These are phyloP conservation scores for Steinernema hermaphroditum DNA, from an alignment of 2,888 invertebrate species.

Conservation along the genomic window DNA sequence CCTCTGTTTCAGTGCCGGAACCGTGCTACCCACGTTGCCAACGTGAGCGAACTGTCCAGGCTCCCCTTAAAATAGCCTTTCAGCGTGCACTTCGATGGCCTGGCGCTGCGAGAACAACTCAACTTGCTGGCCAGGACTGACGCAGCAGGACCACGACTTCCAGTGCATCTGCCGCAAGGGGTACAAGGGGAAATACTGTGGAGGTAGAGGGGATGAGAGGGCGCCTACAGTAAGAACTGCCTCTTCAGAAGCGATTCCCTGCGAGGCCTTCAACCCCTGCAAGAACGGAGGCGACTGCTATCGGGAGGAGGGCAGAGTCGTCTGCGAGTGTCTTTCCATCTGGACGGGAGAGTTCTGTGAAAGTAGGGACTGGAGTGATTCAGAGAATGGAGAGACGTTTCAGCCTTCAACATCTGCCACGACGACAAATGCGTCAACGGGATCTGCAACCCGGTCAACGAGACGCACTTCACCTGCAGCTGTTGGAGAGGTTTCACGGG, in stretches of 20 bases:
- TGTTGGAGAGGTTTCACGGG: background rate
- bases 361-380: background rate
- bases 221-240: no score
- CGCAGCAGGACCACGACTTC: background rate
- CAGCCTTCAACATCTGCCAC: background rate
- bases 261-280: background rate
- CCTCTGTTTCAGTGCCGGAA: background rate
- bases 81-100: background rate
- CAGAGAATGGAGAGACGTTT: background rate
- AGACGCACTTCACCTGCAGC: background rate
- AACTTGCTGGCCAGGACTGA: background rate
- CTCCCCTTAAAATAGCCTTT: background rate
- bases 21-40: background rate
- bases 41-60: background rate
- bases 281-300: background rate
- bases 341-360: background rate
- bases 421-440: background rate
- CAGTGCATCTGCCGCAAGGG: constrained; percentile 2
- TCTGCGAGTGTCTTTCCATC: constrained; percentile 1
- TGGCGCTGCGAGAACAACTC: background rate
- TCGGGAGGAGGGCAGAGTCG: background rate
- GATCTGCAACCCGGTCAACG: background rate
- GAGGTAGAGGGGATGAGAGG: background rate
- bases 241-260: constrained; percentile 13
- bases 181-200: background rate